A percentile compares a stretch with the other conserved stretches of the same genome.
phyloP scores from a whole-genome alignment of 2,113 vertebrate genomes.

The Piprites chloris region DNA sequence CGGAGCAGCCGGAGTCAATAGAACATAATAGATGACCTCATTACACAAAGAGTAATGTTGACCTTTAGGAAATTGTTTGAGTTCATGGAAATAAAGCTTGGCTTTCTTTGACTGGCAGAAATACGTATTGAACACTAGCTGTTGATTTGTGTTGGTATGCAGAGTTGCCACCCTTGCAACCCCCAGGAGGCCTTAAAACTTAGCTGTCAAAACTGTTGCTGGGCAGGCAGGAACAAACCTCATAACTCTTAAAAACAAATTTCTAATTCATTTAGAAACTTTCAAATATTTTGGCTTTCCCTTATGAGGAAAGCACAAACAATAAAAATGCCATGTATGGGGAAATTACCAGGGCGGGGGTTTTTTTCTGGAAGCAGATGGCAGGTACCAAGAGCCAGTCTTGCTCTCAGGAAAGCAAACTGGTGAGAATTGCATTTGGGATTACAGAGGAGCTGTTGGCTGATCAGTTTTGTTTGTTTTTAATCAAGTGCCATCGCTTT shows the following conservation, averaged over 20 bases:
- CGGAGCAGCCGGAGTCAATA: background rate
- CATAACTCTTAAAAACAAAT: background rate
- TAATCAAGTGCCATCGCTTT: slow-evolving; percentile 1
- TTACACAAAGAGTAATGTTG: background rate
- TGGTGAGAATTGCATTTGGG: background rate
- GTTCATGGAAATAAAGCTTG: background rate
- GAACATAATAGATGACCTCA: background rate
- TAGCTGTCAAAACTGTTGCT: background rate
- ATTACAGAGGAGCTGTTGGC: background rate
- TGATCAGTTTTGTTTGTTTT: slow-evolving; percentile 21
- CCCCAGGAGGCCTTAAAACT: background rate
- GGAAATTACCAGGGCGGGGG: background rate
- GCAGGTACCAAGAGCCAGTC: background rate
- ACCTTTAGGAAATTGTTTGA: background rate
- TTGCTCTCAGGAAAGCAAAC: background rate
- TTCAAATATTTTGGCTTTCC: background rate
- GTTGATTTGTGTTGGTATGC: background rate
- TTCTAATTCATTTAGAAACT: background rate
- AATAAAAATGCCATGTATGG: background rate
- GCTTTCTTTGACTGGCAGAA: background rate
- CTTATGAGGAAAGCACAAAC: background rate
- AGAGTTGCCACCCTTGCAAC: background rate
- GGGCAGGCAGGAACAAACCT: background rate
- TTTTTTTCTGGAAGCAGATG: background rate
- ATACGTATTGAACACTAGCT: background rate